Conservation (phyloP, 2,797 vertebrate genomes). For the Fistularia tabacaria region DNA sequence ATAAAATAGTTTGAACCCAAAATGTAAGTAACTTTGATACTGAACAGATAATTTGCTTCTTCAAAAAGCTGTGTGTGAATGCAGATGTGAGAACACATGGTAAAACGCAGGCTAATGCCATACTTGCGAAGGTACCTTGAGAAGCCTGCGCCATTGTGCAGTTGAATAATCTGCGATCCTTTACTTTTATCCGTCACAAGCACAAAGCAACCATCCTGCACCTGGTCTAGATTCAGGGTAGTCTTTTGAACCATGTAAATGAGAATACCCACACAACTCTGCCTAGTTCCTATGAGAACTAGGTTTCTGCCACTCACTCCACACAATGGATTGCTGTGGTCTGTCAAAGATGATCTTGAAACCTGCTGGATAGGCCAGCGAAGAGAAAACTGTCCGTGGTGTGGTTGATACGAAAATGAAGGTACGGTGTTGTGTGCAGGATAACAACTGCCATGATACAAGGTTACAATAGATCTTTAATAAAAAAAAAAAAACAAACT, state of each 20-base stretch:
- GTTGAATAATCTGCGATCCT: conserved; percentile 31
- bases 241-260: conserved; percentile 54
- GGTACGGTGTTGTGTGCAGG: no score
- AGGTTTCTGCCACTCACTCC: conserved; percentile 40
- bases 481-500: no score
- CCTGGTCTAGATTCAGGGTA: conserved; percentile 50
- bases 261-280: conserved; percentile 35
- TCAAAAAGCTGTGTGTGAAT: no score
- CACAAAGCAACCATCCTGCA: conserved; percentile 43
- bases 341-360: conserved; percentile 43
- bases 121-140: not conserved
- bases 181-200: conserved; percentile 42
- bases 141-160: conserved; percentile 17
- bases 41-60: no score
- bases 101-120: conserved; percentile 2
- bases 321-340: conserved; percentile 40
- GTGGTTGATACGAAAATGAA: no score
- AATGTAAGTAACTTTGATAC: no score
- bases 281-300: conserved; percentile 59
- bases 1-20: no score
- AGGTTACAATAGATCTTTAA: no score
- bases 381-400: not conserved
- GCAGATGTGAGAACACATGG: not conserved
- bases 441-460: no score
- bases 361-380: no score